Base-by-base conservation (phyloP, 1,140 invertebrate species). In the Agrilus planipennis region DNA sequence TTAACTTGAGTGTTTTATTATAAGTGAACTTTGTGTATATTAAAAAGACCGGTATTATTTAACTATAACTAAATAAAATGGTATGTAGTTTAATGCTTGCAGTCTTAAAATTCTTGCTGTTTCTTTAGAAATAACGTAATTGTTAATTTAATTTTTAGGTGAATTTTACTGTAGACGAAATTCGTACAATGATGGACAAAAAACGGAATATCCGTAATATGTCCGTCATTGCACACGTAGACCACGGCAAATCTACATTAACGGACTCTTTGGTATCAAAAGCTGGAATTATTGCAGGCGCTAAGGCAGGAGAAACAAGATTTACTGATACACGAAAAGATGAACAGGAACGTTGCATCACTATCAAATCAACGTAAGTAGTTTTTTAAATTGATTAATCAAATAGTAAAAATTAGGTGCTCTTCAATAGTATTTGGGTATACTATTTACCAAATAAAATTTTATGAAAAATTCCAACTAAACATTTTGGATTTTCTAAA, bases 191-290 rank as follows among this genome's bases (percentile, higher is more conserved):
- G 81, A 99, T 99, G 95, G 93, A 99, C 85, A 92, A 92, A 65
- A 98, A 98, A 76, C 76, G 75, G 71, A 99, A 99, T 63, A 99
- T 99, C 70, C 82, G 96, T 65, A 99, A 99, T 73, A 99, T 99
- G 95, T 99, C 95, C 63, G 96, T 99, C 67, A 99, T 99, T 69
- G 96, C 96, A 55, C 96, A 99, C 70, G 96, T 99, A 45, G 96
- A 99, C 77, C 96, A 99, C 67, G 96, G 96, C 62, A 99, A 99
- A 70, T 99, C 95, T 51, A 99, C 96, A 34, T 66, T 99, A 64
- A 99, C 96, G 30, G 96, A 99, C 71, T 99, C 96, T 36, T 76
- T 99, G 54, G 94, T 99, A 31, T 95, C 93, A 39, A 99, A 99
- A 70, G 96, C 95, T 60, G 96, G 96, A 75, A 99, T 99, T 64